phyloP scores from a whole-genome alignment of 2,113 vertebrate species.

The Cnemophilus loriae region DNA sequence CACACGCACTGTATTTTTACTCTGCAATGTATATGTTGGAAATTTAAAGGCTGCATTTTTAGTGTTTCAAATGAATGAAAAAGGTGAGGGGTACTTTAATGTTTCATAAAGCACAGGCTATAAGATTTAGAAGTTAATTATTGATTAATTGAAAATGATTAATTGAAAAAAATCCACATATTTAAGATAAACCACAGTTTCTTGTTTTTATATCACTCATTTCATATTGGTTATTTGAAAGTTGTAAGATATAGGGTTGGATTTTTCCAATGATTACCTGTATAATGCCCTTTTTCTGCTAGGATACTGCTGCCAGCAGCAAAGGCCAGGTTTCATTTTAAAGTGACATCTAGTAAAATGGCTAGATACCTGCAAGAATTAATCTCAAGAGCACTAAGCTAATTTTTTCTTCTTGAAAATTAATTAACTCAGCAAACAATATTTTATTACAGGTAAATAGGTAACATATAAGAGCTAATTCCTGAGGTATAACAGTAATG shows the following conservation, averaged over 20 bases:
- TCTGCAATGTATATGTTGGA: background rate
- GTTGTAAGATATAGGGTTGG: background rate
- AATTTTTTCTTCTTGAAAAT: background rate
- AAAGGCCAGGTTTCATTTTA: background rate
- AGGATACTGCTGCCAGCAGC: background rate
- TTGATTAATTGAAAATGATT: background rate
- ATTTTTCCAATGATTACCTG: background rate
- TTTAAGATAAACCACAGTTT: background rate
- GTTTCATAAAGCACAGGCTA: background rate
- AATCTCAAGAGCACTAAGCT: background rate
- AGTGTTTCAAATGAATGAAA: background rate
- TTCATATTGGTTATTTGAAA: background rate
- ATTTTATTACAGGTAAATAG: background rate
- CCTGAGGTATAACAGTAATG: background rate
- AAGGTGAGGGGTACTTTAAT: background rate
- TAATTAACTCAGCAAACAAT: background rate
- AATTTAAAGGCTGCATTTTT: background rate
- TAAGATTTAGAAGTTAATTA: background rate
- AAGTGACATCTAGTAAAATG: background rate
- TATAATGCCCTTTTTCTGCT: background rate
- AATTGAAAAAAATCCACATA: background rate
- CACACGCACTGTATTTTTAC: background rate
- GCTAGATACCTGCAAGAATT: background rate
- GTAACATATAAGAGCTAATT: background rate
- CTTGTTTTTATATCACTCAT: background rate